Percentiles rank a stretch among this genome's conserved stretches.
Conservation (phyloP, 2,888 invertebrate genomes). For the Melangyna quadrimaculata region DNA sequence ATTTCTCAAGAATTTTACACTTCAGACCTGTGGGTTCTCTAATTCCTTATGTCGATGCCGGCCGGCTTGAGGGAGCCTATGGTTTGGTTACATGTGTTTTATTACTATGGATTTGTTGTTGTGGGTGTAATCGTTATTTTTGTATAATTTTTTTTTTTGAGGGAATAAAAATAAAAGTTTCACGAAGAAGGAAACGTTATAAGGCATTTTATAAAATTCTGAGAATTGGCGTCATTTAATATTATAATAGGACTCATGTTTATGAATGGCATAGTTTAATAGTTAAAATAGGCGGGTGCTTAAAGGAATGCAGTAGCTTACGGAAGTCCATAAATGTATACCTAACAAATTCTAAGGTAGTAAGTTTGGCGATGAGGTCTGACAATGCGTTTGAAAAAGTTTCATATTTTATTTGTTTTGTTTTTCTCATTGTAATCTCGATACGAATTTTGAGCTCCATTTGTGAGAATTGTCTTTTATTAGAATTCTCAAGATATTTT, state of each 20-base stretch:
- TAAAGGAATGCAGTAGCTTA: neutral
- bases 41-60: neutral
- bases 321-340: neutral
- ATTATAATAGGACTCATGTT: slow-evolving; percentile 13
- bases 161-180: neutral
- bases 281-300: neutral
- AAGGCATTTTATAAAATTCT: slow-evolving; percentile 24
- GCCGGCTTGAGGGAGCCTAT: slow-evolving; percentile 1
- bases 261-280: neutral
- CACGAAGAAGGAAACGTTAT: neutral
- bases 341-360: neutral
- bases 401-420: neutral
- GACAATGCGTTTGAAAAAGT: neutral
- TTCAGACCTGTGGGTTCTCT: neutral
- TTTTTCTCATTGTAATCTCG: too few species aligned
- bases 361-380: neutral
- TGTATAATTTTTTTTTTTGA: neutral
- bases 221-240: slow-evolving; percentile 17
- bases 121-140: neutral
- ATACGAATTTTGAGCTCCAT: too few species aligned
- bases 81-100: slow-evolving; percentile 33
- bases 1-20: slow-evolving; percentile 52
- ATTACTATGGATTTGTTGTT: neutral
- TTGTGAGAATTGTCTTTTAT: too few species aligned
- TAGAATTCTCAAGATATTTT: too few species aligned